Base-by-base conservation (phyloP, 2,888 invertebrate genomes). In the Hirtodrosophila cameraria region DNA sequence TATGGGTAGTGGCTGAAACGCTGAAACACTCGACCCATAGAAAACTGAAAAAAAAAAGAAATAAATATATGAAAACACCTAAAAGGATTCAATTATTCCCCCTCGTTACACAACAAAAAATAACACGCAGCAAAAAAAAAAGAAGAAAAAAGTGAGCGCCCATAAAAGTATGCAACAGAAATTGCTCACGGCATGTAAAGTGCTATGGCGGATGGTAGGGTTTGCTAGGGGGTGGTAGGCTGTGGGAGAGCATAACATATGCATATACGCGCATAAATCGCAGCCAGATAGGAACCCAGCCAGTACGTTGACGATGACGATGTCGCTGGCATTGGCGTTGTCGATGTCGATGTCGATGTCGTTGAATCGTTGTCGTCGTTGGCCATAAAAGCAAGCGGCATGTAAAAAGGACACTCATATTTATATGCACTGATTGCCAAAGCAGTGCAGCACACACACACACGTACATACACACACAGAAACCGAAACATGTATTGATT, bases 361-460 rank as follows among this genome's bases (percentile, higher is more conserved):
- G 49, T 72, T 72, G 70, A n/a, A n/a, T n/a, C n/a, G n/a, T n/a
- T n/a, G n/a, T n/a, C n/a, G 67, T 20, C 48, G 49, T 72, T 72
- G 70, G 62, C 70, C 70, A 81, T 78, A 83, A 84, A 75, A 87
- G 71, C 77, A 79, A 72, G 71, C 68, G 62, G 59, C 82, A 85
- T 79, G 76, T 76, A 85, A 81, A 85, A 87, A 81, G 84, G 71
- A 87, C 82, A 84, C 67, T 77, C 78, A 66, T 78, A 84, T 86
- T 86, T 80, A 68, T 84, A 87, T 86, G 85, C 86, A 84, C 86
- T 87, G 86, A 86, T 86, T 87, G 86, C 76, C 73, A 83, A 80
- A 79, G 79, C 74, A 77, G 48, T 78, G 83, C 85, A 75, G 64
- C 46, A 68, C 75, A 74, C 65, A 70, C 61, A 68, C 73, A 59